Conservation (phyloP, 2,797 vertebrate species). For the Pseudopleuronectes americanus region DNA sequence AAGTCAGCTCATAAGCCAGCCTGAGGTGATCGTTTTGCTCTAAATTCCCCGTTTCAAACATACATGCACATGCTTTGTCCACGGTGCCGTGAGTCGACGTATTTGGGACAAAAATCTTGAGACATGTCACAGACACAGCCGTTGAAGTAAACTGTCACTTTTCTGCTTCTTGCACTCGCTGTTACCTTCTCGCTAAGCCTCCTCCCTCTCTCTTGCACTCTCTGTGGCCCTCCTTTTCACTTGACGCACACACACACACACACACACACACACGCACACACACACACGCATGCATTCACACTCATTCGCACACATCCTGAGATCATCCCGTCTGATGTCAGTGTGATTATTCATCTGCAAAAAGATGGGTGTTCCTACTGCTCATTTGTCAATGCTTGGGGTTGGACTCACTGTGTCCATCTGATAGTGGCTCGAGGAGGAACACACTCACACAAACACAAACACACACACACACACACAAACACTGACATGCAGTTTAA, state of each 20-base stretch:
- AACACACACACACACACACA: slow-evolving; percentile 12
- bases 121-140: not conserved
- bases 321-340: slow-evolving; percentile 60
- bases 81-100: not conserved
- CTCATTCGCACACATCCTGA: slow-evolving; percentile 34
- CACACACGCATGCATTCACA: slow-evolving; percentile 1
- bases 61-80: not conserved
- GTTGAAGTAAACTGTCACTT: slow-evolving; percentile 1
- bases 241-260: not conserved
- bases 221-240: not conserved
- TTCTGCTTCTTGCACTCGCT: not conserved
- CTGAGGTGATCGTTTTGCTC: not conserved
- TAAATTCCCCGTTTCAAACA: slow-evolving; percentile 9
- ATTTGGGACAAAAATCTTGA: not conserved
- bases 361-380: slow-evolving; percentile 61
- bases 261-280: slow-evolving; percentile 9
- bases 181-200: not conserved
- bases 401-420: slow-evolving; percentile 67
- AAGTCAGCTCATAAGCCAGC: not conserved
- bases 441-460: slow-evolving; percentile 30
- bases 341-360: slow-evolving; percentile 69
- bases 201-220: not conserved
- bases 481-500: slow-evolving; percentile 34
- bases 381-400: slow-evolving; percentile 53
- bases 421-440: slow-evolving; percentile 63